These are phyloP conservation scores for Eurosta solidaginis DNA, from an alignment of 1,140 invertebrate genomes.

Conservation along the genomic window DNA sequence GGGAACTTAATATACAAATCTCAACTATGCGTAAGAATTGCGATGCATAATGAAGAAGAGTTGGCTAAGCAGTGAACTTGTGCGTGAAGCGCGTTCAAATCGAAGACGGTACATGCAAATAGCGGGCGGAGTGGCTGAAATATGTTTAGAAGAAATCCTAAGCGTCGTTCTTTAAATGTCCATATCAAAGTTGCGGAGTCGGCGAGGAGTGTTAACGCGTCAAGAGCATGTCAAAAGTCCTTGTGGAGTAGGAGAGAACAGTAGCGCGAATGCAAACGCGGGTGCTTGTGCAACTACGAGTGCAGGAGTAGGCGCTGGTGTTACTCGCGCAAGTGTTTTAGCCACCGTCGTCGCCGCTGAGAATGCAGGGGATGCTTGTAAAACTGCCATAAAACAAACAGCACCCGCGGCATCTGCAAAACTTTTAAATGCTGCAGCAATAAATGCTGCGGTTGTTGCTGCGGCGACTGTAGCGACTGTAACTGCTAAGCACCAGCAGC, in stretches of 20 bases:
- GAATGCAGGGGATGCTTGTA: background rate
- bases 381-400: constrained; percentile 28
- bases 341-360: background rate
- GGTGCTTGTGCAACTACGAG: background rate
- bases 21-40: background rate
- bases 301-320: background rate
- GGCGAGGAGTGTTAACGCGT: background rate
- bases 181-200: constrained; percentile 34
- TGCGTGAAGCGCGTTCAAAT: no score
- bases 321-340: background rate
- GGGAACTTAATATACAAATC: background rate
- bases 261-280: background rate
- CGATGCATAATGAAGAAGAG: background rate
- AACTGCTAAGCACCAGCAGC: constrained; percentile 25
- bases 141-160: no score
- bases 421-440: background rate
- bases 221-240: background rate
- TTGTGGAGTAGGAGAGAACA: background rate
- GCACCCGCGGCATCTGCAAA: constrained; percentile 36
- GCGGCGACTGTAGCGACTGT: constrained; percentile 15
- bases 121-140: no score
- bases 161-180: constrained; percentile 37
- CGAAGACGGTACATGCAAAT: no score
- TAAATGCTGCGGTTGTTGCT: constrained; percentile 8
- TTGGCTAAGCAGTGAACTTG: background rate